phyloP scores from a whole-genome alignment of 2,797 vertebrate species.

The Diplodus sargus region DNA sequence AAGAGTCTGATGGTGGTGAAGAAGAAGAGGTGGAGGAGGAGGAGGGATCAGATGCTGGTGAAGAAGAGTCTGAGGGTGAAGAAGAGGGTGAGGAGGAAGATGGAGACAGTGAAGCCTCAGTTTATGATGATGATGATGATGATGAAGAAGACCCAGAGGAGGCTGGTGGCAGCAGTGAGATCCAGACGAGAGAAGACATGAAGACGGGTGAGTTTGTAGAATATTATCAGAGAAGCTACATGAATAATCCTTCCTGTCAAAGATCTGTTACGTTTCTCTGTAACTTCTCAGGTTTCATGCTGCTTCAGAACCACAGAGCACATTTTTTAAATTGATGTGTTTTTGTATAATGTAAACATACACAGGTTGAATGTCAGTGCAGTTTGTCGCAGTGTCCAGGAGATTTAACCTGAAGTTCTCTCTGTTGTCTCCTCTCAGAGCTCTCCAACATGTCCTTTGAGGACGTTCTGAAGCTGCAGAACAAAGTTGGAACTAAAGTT shows the following conservation, averaged over 20 bases:
- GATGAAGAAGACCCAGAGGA: conserved; percentile 4
- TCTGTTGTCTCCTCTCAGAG: conserved; percentile 68
- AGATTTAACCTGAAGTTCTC: too few relatives aligned
- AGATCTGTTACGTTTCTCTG: too few relatives aligned
- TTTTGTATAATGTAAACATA: too few relatives aligned
- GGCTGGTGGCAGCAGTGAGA: conserved; percentile 4
- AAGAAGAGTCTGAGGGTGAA: background rate
- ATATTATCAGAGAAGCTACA: background rate
- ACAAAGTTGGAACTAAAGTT: conserved; percentile 77
- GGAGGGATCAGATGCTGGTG: background rate
- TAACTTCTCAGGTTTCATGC: too few relatives aligned
- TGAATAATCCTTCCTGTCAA: too few relatives aligned
- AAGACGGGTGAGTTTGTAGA: conserved; percentile 71
- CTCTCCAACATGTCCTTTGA: conserved; percentile 90
- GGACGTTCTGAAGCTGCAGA: conserved; percentile 87
- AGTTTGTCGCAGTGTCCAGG: too few relatives aligned
- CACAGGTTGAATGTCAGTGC: too few relatives aligned
- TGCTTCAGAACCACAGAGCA: too few relatives aligned
- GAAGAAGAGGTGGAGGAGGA: conserved; percentile 3
- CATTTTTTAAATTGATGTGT: too few relatives aligned
- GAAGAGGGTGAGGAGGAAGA: background rate
- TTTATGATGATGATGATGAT: conserved; percentile 8
- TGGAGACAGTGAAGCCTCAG: background rate
- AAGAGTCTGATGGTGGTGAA: background rate
- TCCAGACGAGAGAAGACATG: conserved; percentile 60